Evolutionary conservation across 2,797 vertebrate genomes (phyloP).

Genomic region (Anableps anableps): DNA sequence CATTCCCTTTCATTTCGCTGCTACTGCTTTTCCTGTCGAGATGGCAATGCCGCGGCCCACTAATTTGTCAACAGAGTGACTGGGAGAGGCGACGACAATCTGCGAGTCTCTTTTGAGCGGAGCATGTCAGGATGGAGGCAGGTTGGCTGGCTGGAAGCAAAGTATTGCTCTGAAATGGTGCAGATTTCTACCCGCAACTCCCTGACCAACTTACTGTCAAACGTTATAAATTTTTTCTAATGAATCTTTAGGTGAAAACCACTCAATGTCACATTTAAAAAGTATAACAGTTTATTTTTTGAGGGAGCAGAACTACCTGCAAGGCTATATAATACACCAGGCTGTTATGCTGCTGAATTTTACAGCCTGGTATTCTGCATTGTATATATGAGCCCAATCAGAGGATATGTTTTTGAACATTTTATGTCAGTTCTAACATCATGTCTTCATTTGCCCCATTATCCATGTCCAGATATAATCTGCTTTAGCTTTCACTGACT

Average conservation of each 20-base stretch:
- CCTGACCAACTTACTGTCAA: neutral
- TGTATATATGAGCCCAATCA: neutral
- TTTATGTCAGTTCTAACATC: neutral
- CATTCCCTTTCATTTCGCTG: constrained; percentile 81
- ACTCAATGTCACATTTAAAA: neutral
- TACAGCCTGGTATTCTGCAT: neutral
- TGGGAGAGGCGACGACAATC: constrained; percentile 66
- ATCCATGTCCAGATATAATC: neutral
- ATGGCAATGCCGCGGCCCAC: constrained; percentile 64
- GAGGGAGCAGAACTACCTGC: neutral
- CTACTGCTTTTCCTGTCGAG: constrained; percentile 76
- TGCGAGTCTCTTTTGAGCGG: constrained; percentile 58
- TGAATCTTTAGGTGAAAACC: too few species aligned
- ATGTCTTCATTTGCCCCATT: neutral
- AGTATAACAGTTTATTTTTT: neutral
- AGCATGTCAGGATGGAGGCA: constrained; percentile 51
- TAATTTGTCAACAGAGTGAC: constrained; percentile 71
- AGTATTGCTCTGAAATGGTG: constrained; percentile 9
- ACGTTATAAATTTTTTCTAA: neutral
- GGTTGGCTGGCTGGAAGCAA: constrained; percentile 38
- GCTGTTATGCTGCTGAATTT: neutral
- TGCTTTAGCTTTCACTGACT: constrained; percentile 4
- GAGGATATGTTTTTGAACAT: constrained; percentile 4
- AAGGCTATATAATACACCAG: neutral
- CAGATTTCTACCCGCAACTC: constrained; percentile 11